Conservation (phyloP, 1,140 invertebrate species). For the Pemphigus obesinymphae region DNA sequence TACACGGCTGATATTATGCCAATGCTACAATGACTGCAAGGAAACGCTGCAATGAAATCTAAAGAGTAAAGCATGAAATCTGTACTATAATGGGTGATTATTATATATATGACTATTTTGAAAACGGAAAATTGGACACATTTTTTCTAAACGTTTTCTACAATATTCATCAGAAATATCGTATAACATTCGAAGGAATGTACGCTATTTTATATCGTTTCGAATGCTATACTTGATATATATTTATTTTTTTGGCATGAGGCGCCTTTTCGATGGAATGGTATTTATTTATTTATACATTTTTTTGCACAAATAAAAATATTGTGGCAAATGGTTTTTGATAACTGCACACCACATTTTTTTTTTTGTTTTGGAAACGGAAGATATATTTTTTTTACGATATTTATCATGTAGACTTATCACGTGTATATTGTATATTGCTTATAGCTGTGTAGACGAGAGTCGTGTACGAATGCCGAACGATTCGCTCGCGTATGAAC, state of each 20-base stretch:
- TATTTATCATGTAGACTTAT: neutral
- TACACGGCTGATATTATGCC: neutral
- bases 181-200: neutral
- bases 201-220: neutral
- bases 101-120: neutral
- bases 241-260: neutral
- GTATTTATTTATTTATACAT: neutral
- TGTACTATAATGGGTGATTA: neutral
- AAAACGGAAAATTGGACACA: neutral
- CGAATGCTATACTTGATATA: no score
- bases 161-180: no score
- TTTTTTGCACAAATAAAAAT: neutral
- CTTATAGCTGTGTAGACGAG: neutral
- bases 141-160: no score
- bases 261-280: neutral
- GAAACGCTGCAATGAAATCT: neutral
- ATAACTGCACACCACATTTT: neutral
- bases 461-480: neutral
- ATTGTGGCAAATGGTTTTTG: neutral
- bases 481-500: neutral
- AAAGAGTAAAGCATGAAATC: neutral
- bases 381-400: neutral
- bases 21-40: neutral
- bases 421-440: conserved; percentile 4
- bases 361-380: neutral